A percentile compares a stretch with the other conserved stretches of the same genome.
Conservation (phyloP, 2,113 vertebrate species). For the Ailuropoda melanoleuca region DNA sequence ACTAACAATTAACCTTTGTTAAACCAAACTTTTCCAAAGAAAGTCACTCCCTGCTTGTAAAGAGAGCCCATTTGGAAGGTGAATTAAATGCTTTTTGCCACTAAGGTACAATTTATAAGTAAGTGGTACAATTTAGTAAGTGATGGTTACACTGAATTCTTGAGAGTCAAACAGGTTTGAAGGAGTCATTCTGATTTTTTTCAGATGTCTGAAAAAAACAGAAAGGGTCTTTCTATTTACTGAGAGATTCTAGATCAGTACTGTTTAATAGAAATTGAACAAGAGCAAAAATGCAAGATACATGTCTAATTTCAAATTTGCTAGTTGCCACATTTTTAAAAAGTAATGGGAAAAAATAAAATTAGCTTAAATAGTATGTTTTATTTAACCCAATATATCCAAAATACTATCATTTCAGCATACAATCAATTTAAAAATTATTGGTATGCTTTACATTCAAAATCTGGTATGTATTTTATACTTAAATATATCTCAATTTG, state of each 20-base stretch:
- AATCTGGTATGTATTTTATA: not conserved
- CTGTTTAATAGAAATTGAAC: not conserved
- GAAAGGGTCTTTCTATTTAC: not conserved
- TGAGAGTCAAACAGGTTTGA: not conserved
- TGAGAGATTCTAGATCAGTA: not conserved
- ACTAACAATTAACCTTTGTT: constrained; percentile 54
- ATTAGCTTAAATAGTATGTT: not conserved
- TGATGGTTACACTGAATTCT: not conserved
- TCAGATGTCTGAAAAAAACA: not conserved
- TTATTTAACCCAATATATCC: not conserved
- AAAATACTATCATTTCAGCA: not conserved
- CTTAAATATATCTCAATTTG: too few species aligned
- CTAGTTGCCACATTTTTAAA: not conserved
- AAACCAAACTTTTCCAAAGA: not conserved
- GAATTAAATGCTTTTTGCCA: not conserved
- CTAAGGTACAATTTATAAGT: not conserved
- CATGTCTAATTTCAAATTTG: not conserved
- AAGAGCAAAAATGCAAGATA: not conserved
- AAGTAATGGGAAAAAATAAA: not conserved
- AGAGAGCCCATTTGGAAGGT: not conserved
- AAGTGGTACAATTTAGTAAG: not conserved
- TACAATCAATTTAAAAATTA: not conserved
- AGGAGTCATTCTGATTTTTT: not conserved
- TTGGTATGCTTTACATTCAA: not conserved
- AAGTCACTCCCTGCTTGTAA: constrained; percentile 17